phyloP scores from a whole-genome alignment of 2,888 invertebrate species.

The Pyrrhia umbra region DNA sequence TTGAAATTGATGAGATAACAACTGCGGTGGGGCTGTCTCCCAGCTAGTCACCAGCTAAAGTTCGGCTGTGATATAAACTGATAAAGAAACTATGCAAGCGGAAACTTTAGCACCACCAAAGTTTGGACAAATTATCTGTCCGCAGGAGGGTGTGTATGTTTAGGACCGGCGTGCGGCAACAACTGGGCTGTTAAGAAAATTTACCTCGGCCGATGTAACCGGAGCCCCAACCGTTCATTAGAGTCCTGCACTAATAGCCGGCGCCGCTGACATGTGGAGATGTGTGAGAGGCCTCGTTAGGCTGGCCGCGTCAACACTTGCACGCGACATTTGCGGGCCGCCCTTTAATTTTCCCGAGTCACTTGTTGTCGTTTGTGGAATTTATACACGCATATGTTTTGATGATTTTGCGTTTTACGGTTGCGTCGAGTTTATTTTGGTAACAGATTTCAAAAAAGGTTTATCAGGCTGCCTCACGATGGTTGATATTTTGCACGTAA shows the following conservation, averaged over 20 bases:
- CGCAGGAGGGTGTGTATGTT: slow-evolving; percentile 76
- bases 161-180: slow-evolving; percentile 74
- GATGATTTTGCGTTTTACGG: slow-evolving; percentile 61
- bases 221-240: slow-evolving; percentile 68
- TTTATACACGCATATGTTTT: slow-evolving; percentile 62
- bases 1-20: slow-evolving; percentile 53
- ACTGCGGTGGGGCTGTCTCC: slow-evolving; percentile 38
- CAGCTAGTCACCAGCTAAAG: slow-evolving; percentile 62
- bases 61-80: slow-evolving; percentile 67
- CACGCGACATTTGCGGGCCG: slow-evolving; percentile 69
- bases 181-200: slow-evolving; percentile 73
- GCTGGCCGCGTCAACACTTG: slow-evolving; percentile 68
- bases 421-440: slow-evolving; percentile 54
- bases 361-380: slow-evolving; percentile 67
- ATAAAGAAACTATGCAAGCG: slow-evolving; percentile 74
- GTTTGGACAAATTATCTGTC: slow-evolving; percentile 77
- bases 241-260: slow-evolving; percentile 25
- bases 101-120: slow-evolving; percentile 70
- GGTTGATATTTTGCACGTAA: slow-evolving; percentile 42
- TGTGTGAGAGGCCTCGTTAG: slow-evolving; percentile 59
- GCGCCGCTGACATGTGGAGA: slow-evolving; percentile 27
- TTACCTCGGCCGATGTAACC: slow-evolving; percentile 59
- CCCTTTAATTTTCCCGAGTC: slow-evolving; percentile 70
- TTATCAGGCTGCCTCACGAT: slow-evolving; percentile 31
- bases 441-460: slow-evolving; percentile 58